A percentile compares a stretch with the other conserved stretches of the same genome.
These are phyloP conservation scores for Asarcornis scutulata DNA, from an alignment of 2,113 vertebrate species.

Conservation along the genomic window DNA sequence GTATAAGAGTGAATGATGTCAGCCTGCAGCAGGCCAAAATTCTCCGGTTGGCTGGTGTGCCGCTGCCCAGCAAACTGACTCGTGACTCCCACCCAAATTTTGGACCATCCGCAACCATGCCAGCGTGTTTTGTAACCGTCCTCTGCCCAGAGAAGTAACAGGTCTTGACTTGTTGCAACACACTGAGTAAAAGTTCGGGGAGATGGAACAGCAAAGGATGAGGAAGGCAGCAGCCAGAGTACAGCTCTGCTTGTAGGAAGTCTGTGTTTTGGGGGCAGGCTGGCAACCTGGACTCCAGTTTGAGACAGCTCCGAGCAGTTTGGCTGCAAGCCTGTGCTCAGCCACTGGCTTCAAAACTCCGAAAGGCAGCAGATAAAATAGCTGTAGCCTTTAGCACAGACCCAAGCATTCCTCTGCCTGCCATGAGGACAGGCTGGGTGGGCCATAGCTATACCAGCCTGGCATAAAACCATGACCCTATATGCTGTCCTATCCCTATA, in stretches of 20 bases:
- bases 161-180: background rate
- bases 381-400: background rate
- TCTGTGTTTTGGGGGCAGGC: background rate
- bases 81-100: background rate
- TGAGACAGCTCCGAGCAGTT: background rate
- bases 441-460: background rate
- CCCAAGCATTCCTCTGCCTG: rapidly evolving
- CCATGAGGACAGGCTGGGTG: background rate
- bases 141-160: background rate
- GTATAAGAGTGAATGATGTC: background rate
- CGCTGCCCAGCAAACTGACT: background rate
- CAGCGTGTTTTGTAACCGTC: background rate
- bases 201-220: background rate
- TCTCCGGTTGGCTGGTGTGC: background rate
- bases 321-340: background rate
- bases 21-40: background rate
- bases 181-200: background rate
- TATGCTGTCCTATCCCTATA: background rate
- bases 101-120: background rate
- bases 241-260: background rate
- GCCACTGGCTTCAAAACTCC: background rate
- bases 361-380: background rate
- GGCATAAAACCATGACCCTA: background rate
- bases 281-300: background rate
- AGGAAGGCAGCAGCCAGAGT: background rate